A percentile compares a stretch with the other conserved stretches of the same genome.
These are phyloP conservation scores for human (Homo sapiens) DNA, from an alignment of 2,113 vertebrate genomes.

Conservation along the genomic window DNA sequence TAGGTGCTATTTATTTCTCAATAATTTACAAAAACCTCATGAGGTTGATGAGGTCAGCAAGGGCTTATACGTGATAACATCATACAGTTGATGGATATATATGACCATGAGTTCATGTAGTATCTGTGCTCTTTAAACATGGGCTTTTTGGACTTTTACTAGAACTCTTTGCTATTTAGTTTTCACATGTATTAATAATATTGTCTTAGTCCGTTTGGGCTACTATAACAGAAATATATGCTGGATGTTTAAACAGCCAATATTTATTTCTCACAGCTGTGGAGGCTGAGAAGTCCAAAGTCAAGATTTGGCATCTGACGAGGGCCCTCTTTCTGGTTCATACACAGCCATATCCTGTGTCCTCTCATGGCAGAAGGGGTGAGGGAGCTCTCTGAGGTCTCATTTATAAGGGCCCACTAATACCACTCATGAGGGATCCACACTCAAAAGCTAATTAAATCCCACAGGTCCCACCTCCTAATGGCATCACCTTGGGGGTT, in stretches of 20 bases:
- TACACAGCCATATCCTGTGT: background rate
- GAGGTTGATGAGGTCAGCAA: background rate
- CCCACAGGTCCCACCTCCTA: background rate
- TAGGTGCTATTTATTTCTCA: background rate
- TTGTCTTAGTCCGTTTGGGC: background rate
- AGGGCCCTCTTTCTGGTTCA: background rate
- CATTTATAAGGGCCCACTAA: background rate
- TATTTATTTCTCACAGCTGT: background rate
- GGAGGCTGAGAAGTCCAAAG: background rate
- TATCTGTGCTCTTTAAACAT: background rate
- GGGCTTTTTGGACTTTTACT: background rate
- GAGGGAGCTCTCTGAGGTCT: background rate
- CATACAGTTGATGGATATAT: rapidly evolving
- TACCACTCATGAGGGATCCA: background rate
- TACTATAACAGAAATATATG: background rate
- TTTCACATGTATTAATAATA: background rate
- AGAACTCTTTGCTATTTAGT: background rate
- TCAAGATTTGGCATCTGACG: background rate
- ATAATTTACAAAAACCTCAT: background rate
- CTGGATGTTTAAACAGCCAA: background rate
- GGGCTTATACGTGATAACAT: background rate
- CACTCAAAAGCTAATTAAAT: background rate
- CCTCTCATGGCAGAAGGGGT: background rate
- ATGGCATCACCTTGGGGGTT: background rate
- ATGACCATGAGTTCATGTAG: background rate